These are phyloP conservation scores for Lipophrys pholis DNA, from an alignment of 2,113 vertebrate species.

Conservation along the genomic window DNA sequence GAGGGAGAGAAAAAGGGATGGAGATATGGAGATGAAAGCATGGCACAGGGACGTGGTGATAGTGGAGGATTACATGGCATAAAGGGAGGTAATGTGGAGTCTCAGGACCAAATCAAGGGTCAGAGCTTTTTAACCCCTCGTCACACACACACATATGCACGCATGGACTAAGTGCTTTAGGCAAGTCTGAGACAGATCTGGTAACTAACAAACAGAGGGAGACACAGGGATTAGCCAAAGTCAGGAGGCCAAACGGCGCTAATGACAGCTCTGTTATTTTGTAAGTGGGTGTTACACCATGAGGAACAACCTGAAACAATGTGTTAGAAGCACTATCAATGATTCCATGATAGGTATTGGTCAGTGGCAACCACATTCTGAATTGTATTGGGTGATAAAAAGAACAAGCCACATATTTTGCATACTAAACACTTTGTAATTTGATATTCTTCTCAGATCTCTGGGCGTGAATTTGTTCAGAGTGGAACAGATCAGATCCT, in stretches of 20 bases:
- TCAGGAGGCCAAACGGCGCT: conserved; percentile 41
- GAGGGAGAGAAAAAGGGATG: conserved; percentile 32
- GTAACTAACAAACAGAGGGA: conserved; percentile 25
- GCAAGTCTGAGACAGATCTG: conserved; percentile 29
- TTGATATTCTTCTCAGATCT: conserved; percentile 1
- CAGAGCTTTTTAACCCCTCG: conserved; percentile 47
- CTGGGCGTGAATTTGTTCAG: too few species aligned
- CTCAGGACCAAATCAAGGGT: conserved; percentile 45
- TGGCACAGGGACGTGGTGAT: conserved; percentile 57
- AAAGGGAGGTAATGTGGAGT: conserved; percentile 36
- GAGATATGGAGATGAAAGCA: conserved; percentile 74
- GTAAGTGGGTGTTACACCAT: conserved; percentile 3
- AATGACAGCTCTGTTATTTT: conserved; percentile 30
- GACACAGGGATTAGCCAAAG: conserved; percentile 37
- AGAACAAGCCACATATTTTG: conserved; percentile 16
- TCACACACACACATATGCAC: neutral
- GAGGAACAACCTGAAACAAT: neutral
- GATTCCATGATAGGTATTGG: neutral
- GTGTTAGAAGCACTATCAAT: neutral
- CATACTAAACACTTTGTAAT: neutral
- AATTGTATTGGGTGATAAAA: neutral
- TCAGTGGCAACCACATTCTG: neutral
- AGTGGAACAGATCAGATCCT: too few species aligned
- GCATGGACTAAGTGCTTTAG: conserved; percentile 12
- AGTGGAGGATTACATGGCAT: conserved; percentile 66